These are phyloP conservation scores for Aphaenogaster ashmeadi DNA, from an alignment of 1,140 invertebrate genomes.

Conservation along the genomic window DNA sequence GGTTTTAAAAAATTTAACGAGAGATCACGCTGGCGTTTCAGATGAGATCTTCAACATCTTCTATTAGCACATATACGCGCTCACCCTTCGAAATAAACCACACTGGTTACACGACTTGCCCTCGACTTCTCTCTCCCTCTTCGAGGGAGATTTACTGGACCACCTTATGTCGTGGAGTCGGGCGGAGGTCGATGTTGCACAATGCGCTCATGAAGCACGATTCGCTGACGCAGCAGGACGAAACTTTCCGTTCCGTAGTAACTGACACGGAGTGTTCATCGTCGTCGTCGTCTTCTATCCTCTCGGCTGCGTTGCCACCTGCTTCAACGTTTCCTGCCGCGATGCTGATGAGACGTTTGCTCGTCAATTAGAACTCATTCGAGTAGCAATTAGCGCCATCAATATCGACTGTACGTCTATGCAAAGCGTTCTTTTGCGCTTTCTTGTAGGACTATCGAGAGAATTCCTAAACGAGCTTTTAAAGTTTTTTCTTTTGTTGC, in stretches of 20 bases:
- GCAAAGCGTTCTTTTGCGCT: slow-evolving; percentile 29
- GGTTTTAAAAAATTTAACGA: not conserved
- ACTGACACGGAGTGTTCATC: slow-evolving; percentile 57
- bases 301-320: slow-evolving; percentile 26
- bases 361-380: slow-evolving; percentile 75
- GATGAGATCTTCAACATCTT: slow-evolving; percentile 6
- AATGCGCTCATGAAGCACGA: slow-evolving; percentile 57
- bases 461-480: not conserved
- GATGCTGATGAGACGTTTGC: slow-evolving; percentile 73
- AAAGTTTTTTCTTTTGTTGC: not conserved
- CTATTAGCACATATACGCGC: not conserved
- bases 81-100: not conserved
- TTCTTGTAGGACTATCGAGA: not conserved
- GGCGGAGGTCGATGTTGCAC: slow-evolving; percentile 58
- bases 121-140: not conserved
- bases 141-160: slow-evolving; percentile 14
- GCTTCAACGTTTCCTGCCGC: slow-evolving; percentile 53
- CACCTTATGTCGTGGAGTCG: slow-evolving; percentile 25
- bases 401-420: slow-evolving; percentile 52
- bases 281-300: slow-evolving; percentile 14
- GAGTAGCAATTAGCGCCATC: slow-evolving; percentile 67
- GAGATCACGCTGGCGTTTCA: not conserved
- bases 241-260: slow-evolving; percentile 45
- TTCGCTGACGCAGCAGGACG: slow-evolving; percentile 68
- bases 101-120: not conserved